Percentiles rank a stretch among this genome's conserved stretches.
Conservation (phyloP, 1,140 invertebrate genomes). For the Sipha flava region DNA sequence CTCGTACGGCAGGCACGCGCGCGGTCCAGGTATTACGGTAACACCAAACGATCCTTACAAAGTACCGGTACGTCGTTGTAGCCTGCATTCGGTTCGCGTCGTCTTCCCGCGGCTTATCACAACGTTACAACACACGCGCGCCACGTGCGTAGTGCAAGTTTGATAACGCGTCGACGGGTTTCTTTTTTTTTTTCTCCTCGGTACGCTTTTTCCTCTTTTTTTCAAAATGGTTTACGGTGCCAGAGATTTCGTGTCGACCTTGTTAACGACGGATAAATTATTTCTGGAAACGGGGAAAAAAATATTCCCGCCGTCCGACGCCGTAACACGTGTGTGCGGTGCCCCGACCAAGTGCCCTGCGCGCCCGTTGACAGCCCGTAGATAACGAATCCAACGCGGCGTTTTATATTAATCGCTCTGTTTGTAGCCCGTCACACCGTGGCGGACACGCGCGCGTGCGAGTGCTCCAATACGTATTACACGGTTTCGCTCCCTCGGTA, state of each 20-base stretch:
- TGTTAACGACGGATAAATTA: conserved; percentile 19
- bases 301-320: neutral
- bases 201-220: neutral
- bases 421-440: conserved; percentile 14
- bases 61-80: too few relatives aligned
- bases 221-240: neutral
- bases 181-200: neutral
- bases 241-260: conserved; percentile 2
- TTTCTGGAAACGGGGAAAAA: neutral
- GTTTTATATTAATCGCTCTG: conserved; percentile 28
- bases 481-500: neutral
- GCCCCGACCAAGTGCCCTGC: neutral
- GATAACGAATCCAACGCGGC: conserved; percentile 17
- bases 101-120: neutral
- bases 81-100: neutral
- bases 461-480: conserved; percentile 12
- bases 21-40: too few relatives aligned
- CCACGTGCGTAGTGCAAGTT: too few relatives aligned
- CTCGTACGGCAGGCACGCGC: too few relatives aligned
- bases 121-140: too few relatives aligned
- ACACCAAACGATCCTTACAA: too few relatives aligned
- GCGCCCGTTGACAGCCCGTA: conserved; percentile 10
- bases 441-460: neutral
- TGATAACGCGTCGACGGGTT: neutral
- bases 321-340: neutral